These are phyloP conservation scores for Microctonus brassicae DNA, from an alignment of 2,888 invertebrate species.

Conservation along the genomic window DNA sequence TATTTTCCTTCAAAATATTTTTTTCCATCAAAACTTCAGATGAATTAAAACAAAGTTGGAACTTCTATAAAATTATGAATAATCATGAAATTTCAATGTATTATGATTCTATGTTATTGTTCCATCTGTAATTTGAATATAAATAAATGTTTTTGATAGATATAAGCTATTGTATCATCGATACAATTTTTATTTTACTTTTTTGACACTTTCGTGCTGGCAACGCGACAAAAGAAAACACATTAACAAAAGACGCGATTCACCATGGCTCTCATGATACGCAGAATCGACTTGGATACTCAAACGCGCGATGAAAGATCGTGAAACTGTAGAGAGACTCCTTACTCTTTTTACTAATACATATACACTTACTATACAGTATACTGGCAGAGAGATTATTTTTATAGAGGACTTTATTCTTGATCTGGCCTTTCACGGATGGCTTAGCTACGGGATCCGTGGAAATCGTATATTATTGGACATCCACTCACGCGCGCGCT, in stretches of 20 bases:
- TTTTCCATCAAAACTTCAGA: too few relatives aligned
- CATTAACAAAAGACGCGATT: neutral
- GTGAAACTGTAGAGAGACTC: neutral
- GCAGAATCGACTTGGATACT: constrained; percentile 26
- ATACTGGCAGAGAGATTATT: constrained; percentile 26
- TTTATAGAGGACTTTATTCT: constrained; percentile 33
- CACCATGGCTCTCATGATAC: neutral
- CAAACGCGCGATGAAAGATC: constrained; percentile 26
- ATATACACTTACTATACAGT: too few relatives aligned
- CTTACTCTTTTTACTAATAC: too few relatives aligned
- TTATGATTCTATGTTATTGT: too few relatives aligned
- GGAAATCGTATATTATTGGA: constrained; percentile 34
- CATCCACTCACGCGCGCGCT: constrained; percentile 28
- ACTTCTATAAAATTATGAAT: too few relatives aligned
- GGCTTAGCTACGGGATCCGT: constrained; percentile 51
- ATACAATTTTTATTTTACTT: constrained; percentile 36
- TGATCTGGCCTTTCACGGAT: constrained; percentile 62
- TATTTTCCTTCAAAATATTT: too few relatives aligned
- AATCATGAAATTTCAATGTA: too few relatives aligned
- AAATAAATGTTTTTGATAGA: too few relatives aligned
- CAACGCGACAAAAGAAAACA: constrained; percentile 12
- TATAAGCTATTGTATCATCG: neutral
- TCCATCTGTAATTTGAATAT: too few relatives aligned
- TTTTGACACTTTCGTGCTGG: constrained; percentile 3
- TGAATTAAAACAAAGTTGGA: neutral